phyloP scores from a whole-genome alignment of 2,113 vertebrate genomes.

The Blennius ocellaris region DNA sequence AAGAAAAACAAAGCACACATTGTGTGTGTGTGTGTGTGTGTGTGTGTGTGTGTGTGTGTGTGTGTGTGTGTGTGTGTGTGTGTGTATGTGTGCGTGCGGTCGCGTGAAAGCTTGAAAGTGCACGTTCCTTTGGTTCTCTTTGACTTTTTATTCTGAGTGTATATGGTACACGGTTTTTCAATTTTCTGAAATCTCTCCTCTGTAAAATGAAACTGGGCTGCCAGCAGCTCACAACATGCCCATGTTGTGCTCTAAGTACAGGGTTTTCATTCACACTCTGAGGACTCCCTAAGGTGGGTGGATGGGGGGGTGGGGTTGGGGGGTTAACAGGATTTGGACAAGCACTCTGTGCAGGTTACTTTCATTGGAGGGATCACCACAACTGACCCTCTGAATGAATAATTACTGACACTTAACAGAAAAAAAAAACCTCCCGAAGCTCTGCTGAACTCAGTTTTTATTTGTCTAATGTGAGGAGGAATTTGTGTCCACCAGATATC shows the following conservation, averaged over 20 bases:
- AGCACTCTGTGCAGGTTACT: conserved; percentile 26
- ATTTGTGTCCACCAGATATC: conserved; percentile 21
- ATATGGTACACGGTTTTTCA: conserved; percentile 59
- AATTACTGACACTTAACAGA: conserved; percentile 19
- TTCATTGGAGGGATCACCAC: conserved; percentile 15
- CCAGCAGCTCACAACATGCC: conserved; percentile 31
- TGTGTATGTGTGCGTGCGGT: not conserved
- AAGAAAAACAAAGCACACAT: no score
- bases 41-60: no score
- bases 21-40: no score
- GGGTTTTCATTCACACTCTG: conserved; percentile 55
- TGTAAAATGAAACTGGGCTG: conserved; percentile 30
- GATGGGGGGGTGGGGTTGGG: conserved; percentile 5
- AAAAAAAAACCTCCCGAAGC: conserved; percentile 19
- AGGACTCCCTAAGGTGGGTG: conserved; percentile 30
- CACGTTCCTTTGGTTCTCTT: not conserved
- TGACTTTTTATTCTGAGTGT: conserved; percentile 13
- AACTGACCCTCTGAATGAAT: conserved; percentile 38
- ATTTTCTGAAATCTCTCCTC: conserved; percentile 46
- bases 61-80: not conserved
- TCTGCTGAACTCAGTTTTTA: conserved; percentile 2
- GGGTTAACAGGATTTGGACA: conserved; percentile 30
- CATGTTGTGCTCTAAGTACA: conserved; percentile 26
- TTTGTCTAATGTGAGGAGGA: conserved; percentile 3
- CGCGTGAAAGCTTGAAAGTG: conserved; percentile 1